Conservation (phyloP, 2,113 vertebrate genomes). For the Sula dactylatra region DNA sequence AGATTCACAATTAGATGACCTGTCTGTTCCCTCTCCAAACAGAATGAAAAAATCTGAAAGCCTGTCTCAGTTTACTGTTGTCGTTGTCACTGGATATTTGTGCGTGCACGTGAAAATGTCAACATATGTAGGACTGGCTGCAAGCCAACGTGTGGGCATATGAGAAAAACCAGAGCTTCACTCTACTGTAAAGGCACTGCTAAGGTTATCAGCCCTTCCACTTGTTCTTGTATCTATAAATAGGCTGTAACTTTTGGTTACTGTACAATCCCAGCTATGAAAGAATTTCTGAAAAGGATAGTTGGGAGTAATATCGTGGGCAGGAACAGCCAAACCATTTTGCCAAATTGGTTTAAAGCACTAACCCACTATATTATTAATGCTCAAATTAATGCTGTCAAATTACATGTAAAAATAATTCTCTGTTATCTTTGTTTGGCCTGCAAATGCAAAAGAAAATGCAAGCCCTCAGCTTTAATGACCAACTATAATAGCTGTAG, state of each 20-base stretch:
- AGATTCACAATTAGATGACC: neutral
- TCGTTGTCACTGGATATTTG: neutral
- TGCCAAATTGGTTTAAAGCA: neutral
- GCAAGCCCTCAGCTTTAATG: neutral
- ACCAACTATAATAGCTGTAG: neutral
- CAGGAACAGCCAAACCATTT: neutral
- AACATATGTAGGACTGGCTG: neutral
- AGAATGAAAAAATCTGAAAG: neutral
- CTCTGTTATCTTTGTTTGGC: neutral
- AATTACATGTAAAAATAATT: neutral
- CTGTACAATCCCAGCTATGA: neutral
- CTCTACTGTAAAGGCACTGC: neutral
- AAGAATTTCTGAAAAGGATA: neutral
- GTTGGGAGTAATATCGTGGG: neutral
- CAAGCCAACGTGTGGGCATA: neutral
- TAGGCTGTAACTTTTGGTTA: neutral
- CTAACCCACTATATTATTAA: neutral
- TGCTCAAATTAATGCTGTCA: neutral
- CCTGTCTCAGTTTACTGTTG: neutral
- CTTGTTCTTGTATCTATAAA: slow-evolving; percentile 18
- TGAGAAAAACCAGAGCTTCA: slow-evolving; percentile 34
- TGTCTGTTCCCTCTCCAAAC: neutral
- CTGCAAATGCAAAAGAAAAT: neutral
- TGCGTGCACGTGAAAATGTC: neutral
- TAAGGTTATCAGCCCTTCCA: slow-evolving; percentile 26